Evolutionary conservation across 1,140 invertebrate species (phyloP), one percentile per base, ranked within the genome.

Genomic region (Venustaconcha ellipsiformis): DNA sequence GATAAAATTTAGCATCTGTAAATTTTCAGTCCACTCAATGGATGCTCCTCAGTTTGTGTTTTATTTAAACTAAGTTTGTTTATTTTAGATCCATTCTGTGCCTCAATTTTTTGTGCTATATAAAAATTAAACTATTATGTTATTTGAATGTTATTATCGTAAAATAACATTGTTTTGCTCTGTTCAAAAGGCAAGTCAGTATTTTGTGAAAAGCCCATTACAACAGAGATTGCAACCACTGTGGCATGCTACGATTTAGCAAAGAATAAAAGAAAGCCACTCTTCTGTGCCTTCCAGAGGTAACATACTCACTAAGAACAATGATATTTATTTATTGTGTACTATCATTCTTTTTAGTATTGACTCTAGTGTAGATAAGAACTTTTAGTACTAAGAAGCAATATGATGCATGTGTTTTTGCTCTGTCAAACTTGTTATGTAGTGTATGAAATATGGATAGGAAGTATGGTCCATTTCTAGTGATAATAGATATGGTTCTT

Each of bases 131-230:
- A 30, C 30, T 3, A 17, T 18, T 59, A 1, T 75, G 17, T 30
- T n/a, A 70, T 66, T 76, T 56, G 48, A 69, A n/a, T 48, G 67
- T 57, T 48, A 65, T 67, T 56, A 48, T 48, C 4, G 11, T 11
- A 6, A 48, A 48, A 48, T 48, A 30, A 48, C 37, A 48, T 37
- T 69, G 0, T 74, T 67, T 48, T 55, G 37, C 4, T 48, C 30
- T 56, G 17, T 62, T 76, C 78, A 30, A 15, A 72, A 90, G 89
- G 83, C 18, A 90, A 89, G 82, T 92, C 92, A 15, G 93, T 94
- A 0, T 93, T 94, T 81, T 94, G 93, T 82, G 94, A 95, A 83
- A 95, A 95, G 83, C 94, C 94, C 1, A 91, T 95, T 26, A 93
- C 93, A 17, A 90, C 93, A 66, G 88, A 91, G 70, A 85, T 90